Base-by-base conservation (phyloP, 2,113 vertebrate species). In the Chaenogobius annularis region DNA sequence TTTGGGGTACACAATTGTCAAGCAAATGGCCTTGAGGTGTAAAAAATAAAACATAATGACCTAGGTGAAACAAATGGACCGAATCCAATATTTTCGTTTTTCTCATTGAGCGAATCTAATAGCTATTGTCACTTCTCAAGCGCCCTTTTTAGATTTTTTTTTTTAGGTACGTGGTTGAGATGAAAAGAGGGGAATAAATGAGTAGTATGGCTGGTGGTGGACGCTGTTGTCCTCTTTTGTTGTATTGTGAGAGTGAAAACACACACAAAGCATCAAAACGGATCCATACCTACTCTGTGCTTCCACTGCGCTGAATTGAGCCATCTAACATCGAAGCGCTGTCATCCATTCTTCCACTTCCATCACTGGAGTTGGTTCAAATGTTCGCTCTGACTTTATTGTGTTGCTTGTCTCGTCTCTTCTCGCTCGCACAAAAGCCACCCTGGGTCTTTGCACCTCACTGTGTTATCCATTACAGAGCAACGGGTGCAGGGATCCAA, bases 201-300 rank as follows among this genome's bases (percentile, higher is more conserved):
- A 68, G 66, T 48, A 65, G 72, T 68, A 58, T 13, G 37, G 65
- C n/a, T 6, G 72, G 67, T 48, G 67, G 52, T 76, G 35, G 31
- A 74, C 10, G 20, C 61, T 59, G 48, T 64, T 68, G 68, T 10
- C 0, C 64, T 73, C 23, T 76, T 7, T 22, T 48, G 64, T 48
- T 47, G 40, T 5, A 54, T 65, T 65, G 50, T 20, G 19, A n/a
- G 50, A 54, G n/a, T 74, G 70, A 58, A 59, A 69, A 48, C 54
- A 22, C 37, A 31, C 67, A 5, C 20, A 68, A 67, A 76, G 43
- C 61, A 62, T 67, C 54, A 14, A 69, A 84, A 14, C 37, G 2
- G 77, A 77, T 75, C 72, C 73, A 70, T 77, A 64, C 84, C 78
- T 71, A 70, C 66, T 66, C 52, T 78, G 55, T 54, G 78, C 70